Conservation (phyloP, 2,888 invertebrate genomes). For the Oasisia sp. region DNA sequence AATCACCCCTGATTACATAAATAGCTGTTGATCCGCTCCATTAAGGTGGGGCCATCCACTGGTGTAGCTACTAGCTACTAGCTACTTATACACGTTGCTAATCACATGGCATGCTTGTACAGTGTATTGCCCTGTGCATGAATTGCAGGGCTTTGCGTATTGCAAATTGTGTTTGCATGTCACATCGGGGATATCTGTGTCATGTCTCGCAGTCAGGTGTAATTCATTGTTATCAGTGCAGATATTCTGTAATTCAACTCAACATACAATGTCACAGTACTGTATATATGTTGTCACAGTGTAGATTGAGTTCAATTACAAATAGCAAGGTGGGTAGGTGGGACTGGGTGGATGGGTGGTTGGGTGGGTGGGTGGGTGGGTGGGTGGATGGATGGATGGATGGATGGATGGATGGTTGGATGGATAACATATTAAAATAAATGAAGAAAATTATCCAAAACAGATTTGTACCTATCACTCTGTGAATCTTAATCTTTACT, state of each 20-base stretch:
- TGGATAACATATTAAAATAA: neutral
- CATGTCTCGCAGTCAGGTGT: neutral
- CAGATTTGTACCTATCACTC: neutral
- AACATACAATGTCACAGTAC: neutral
- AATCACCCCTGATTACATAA: conserved; percentile 2
- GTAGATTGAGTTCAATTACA: too few relatives aligned
- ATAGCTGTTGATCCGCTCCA: neutral
- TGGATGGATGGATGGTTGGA: too few relatives aligned
- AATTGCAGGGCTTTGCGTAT: neutral
- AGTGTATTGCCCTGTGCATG: neutral
- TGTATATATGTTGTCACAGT: neutral
- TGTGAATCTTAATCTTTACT: neutral
- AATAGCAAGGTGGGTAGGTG: too few relatives aligned
- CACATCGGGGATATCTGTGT: neutral
- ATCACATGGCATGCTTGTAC: neutral
- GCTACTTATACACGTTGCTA: too few relatives aligned
- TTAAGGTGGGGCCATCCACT: neutral
- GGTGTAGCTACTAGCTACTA: neutral
- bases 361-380: too few relatives aligned
- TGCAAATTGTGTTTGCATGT: neutral
- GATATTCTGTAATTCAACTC: neutral
- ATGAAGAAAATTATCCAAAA: neutral
- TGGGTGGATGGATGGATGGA: too few relatives aligned
- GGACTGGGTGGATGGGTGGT: too few relatives aligned
- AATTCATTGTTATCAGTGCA: neutral